A percentile compares a stretch with the other conserved stretches of the same genome.
These are phyloP conservation scores for Chrysemys picta DNA, from an alignment of 2,113 vertebrate genomes.

Conservation along the genomic window DNA sequence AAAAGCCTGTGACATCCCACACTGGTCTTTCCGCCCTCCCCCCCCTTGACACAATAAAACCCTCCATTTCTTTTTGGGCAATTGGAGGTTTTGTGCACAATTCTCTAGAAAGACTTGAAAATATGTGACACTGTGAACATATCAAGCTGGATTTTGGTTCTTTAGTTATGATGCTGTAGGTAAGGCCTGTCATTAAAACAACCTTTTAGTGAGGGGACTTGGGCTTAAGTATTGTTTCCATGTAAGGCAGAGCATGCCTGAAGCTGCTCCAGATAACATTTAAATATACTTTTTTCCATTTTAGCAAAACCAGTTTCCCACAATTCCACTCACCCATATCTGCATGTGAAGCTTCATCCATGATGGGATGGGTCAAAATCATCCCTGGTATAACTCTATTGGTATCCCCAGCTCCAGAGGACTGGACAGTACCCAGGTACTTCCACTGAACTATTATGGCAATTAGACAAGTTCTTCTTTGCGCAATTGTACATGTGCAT, in stretches of 20 bases:
- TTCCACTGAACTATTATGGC: not conserved
- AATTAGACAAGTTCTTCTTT: too few species aligned
- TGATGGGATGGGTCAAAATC: fast-evolving
- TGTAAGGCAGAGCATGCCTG: not conserved
- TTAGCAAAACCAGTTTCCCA: not conserved
- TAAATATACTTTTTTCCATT: not conserved
- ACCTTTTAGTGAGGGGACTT: not conserved
- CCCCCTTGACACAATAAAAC: not conserved
- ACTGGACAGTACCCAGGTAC: fast-evolving
- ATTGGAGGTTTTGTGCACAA: not conserved
- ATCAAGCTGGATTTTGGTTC: not conserved
- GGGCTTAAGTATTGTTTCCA: not conserved
- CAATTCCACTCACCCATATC: not conserved
- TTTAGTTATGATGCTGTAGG: not conserved
- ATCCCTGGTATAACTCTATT: fast-evolving
- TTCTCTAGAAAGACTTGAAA: not conserved
- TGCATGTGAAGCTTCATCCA: fast-evolving
- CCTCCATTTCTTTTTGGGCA: fast-evolving
- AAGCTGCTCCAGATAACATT: not conserved
- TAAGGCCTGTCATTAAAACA: not conserved
- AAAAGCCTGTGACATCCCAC: not conserved
- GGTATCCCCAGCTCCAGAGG: fast-evolving
- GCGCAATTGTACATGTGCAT: too few species aligned
- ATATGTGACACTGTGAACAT: not conserved
- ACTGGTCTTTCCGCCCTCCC: not conserved